Conservation (phyloP, 2,888 invertebrate genomes). For the Lysandra coridon region DNA sequence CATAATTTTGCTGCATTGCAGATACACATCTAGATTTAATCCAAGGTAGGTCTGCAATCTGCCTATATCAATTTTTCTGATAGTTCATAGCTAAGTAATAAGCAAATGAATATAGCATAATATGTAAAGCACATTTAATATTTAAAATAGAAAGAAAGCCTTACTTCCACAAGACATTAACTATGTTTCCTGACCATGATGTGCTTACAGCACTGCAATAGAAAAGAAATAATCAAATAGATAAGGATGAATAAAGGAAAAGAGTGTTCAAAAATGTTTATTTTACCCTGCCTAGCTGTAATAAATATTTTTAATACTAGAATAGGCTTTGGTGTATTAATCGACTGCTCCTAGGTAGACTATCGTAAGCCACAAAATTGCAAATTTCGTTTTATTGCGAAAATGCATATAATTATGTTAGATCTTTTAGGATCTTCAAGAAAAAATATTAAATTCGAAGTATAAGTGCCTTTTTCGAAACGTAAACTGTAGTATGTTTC, state of each 20-base stretch:
- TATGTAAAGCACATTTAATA: constrained; percentile 26
- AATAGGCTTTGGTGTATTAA: background rate
- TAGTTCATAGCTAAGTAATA: too few species aligned
- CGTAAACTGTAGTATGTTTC: too few species aligned
- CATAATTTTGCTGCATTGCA: too few species aligned
- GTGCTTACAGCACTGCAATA: constrained; percentile 69
- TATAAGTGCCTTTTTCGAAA: too few species aligned
- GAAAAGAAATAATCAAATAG: constrained; percentile 36
- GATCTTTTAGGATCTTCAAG: too few species aligned
- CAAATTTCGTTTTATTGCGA: too few species aligned
- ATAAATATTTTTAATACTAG: background rate
- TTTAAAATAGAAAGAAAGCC: constrained; percentile 45
- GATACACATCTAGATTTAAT: too few species aligned
- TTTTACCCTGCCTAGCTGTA: background rate
- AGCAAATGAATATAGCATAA: background rate
- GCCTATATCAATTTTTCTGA: background rate
- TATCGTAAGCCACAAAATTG: too few species aligned
- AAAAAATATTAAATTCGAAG: too few species aligned
- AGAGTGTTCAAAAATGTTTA: background rate
- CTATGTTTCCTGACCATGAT: constrained; percentile 68
- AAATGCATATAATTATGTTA: too few species aligned
- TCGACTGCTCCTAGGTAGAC: too few species aligned
- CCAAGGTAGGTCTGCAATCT: too few species aligned
- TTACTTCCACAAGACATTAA: constrained; percentile 71
- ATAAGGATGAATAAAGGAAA: background rate